Percentiles rank a stretch among this genome's conserved stretches.
These are phyloP conservation scores for Alfaro cultratus DNA, from an alignment of 2,797 vertebrate species.

Conservation along the genomic window DNA sequence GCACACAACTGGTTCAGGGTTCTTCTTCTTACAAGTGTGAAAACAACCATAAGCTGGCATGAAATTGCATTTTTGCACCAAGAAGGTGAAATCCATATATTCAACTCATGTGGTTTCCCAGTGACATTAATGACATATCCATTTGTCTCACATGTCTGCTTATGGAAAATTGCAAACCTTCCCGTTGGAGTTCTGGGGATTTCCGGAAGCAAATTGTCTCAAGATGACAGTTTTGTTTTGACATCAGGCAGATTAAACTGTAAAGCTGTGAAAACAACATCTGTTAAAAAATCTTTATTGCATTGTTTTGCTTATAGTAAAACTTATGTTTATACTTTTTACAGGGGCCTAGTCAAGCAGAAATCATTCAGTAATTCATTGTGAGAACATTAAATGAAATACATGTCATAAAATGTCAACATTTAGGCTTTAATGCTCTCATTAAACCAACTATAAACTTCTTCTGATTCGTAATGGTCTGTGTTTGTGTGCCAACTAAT, in stretches of 20 bases:
- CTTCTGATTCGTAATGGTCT: neutral
- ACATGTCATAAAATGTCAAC: neutral
- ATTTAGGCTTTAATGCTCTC: neutral
- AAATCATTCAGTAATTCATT: neutral
- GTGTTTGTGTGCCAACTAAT: neutral
- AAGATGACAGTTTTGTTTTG: neutral
- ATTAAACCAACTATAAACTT: neutral
- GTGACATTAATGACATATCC: neutral
- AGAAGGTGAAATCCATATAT: neutral
- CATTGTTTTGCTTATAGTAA: neutral
- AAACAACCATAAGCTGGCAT: neutral
- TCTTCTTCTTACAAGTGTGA: neutral
- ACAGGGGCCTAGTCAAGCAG: neutral
- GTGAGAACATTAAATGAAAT: neutral
- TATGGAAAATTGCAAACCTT: neutral
- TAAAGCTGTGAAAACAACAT: neutral
- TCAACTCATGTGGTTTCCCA: neutral
- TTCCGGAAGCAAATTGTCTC: neutral
- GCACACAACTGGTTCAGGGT: neutral
- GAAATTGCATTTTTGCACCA: neutral
- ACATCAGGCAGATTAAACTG: neutral
- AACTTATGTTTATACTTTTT: neutral
- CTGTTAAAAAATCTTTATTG: neutral
- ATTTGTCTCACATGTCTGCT: neutral
- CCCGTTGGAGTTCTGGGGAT: neutral